These are phyloP conservation scores for Ommatoiulus sabulosus DNA, from an alignment of 2,888 invertebrate genomes.

Conservation along the genomic window DNA sequence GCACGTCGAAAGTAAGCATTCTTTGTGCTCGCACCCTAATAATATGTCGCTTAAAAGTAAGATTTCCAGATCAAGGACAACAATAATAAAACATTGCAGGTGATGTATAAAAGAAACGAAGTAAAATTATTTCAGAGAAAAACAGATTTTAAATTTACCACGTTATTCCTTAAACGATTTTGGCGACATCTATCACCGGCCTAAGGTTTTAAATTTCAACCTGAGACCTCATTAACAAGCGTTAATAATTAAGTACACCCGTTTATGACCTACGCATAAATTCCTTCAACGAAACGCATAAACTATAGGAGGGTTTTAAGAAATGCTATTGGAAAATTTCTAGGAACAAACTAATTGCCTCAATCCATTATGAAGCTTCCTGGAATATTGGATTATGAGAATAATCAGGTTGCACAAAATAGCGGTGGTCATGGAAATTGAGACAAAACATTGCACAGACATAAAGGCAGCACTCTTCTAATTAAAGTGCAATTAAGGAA, in stretches of 20 bases:
- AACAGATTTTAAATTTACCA: no score
- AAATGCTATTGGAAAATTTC: constrained; percentile 3
- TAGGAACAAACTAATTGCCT: constrained; percentile 15
- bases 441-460: background rate
- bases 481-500: background rate
- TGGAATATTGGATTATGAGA: constrained; percentile 22
- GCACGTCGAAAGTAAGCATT: no score
- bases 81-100: no score
- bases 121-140: no score
- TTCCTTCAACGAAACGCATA: background rate
- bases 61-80: no score
- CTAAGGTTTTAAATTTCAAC: background rate
- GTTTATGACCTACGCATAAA: background rate
- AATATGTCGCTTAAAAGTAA: no score
- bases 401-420: constrained; percentile 7
- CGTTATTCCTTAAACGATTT: no score
- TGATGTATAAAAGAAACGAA: no score
- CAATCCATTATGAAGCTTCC: constrained; percentile 18
- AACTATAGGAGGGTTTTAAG: background rate
- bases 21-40: no score
- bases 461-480: background rate
- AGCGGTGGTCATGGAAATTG: background rate
- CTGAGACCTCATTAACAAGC: background rate
- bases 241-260: background rate
- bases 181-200: no score